Evolutionary conservation across 2,797 vertebrate genomes (phyloP).

Genomic region (Propithecus perrieri): DNA sequence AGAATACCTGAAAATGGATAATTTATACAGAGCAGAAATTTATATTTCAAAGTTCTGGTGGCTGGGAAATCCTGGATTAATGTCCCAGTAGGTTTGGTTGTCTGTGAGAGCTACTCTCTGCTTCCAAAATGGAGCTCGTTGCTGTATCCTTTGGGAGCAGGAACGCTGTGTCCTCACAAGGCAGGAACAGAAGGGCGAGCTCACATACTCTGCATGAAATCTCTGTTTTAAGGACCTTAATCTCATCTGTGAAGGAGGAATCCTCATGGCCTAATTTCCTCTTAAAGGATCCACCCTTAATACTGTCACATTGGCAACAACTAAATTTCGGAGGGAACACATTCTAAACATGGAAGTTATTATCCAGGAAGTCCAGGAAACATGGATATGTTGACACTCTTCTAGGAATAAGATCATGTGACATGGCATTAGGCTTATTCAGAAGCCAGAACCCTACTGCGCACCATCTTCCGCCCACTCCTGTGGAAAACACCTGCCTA

Average conservation of each 20-base stretch:
- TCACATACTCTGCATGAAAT: too few species aligned
- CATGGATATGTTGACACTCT: neutral
- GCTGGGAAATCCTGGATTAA: neutral
- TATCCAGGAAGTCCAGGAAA: neutral
- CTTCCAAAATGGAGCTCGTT: neutral
- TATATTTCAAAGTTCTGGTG: neutral
- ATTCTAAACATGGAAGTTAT: neutral
- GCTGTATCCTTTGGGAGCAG: neutral
- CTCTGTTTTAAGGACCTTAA: neutral
- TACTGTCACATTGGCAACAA: neutral
- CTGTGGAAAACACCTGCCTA: neutral
- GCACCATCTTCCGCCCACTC: accelerated
- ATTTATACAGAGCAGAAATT: neutral
- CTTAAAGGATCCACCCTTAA: neutral
- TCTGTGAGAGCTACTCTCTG: too few species aligned
- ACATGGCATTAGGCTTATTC: neutral
- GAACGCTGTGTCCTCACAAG: neutral
- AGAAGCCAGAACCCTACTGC: neutral
- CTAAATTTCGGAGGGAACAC: neutral
- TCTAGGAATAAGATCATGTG: neutral
- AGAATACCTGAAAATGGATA: neutral
- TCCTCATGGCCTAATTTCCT: too few species aligned
- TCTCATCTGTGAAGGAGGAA: neutral
- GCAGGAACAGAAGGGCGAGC: neutral
- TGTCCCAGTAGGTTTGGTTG: neutral